Percentiles rank a stretch among this genome's conserved stretches.
These are phyloP conservation scores for Thamnaconus septentrionalis DNA, from an alignment of 2,113 vertebrate genomes.

Conservation along the genomic window DNA sequence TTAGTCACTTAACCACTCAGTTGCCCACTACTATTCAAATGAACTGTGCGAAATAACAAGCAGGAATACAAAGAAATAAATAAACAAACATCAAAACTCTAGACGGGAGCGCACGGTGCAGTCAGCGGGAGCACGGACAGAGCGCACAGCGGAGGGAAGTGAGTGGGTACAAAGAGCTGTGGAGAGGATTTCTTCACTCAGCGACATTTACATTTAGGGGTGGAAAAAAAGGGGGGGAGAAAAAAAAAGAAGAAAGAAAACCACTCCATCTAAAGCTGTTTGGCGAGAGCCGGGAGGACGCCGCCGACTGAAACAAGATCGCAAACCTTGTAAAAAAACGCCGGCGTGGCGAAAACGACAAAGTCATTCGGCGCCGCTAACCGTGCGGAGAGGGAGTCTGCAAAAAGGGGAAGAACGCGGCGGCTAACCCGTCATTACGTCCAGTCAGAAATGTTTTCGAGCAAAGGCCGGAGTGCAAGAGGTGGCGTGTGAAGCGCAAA, in stretches of 20 bases:
- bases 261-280: conserved; percentile 47
- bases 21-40: conserved; percentile 43
- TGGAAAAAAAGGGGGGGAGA: no score
- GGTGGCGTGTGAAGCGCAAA: no score
- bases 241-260: conserved; percentile 2
- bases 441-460: no score
- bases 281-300: conserved; percentile 17
- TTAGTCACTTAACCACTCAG: conserved; percentile 47
- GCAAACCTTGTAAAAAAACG: conserved; percentile 32
- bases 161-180: conserved; percentile 48
- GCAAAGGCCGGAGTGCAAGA: no score
- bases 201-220: conserved; percentile 43
- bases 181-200: conserved; percentile 45
- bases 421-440: no score
- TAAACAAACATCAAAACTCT: conserved; percentile 44
- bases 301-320: conserved; percentile 44
- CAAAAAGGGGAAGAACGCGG: no score
- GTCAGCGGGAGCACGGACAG: conserved; percentile 9
- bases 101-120: conserved; percentile 24
- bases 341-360: not conserved
- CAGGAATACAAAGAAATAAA: conserved; percentile 2
- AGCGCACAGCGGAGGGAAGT: conserved; percentile 36
- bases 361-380: conserved; percentile 1
- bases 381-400: conserved; percentile 5
- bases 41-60: not conserved